Percentiles rank a stretch among this genome's conserved stretches.
Evolutionary conservation across 2,113 vertebrate species (phyloP).

Genomic region (Mungos mungo): DNA sequence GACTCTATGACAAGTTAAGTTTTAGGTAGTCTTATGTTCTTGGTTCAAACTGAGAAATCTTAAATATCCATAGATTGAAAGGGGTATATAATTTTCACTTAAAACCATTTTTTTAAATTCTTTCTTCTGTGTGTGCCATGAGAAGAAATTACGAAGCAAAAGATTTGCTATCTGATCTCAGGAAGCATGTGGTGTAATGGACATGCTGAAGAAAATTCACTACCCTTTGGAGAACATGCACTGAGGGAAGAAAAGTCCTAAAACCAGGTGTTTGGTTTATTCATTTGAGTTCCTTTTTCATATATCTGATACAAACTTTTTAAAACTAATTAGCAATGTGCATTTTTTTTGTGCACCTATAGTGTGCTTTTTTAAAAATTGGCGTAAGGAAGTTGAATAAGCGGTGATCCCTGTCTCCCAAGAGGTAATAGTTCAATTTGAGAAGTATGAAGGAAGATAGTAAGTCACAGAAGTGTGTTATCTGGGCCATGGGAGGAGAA

Average conservation of each 20-base stretch:
- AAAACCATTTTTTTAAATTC: background rate
- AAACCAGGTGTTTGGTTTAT: background rate
- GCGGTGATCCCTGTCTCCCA: background rate
- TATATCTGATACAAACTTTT: background rate
- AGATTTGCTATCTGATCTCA: background rate
- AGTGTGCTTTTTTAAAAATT: background rate
- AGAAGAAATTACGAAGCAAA: background rate
- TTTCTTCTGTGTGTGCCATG: background rate
- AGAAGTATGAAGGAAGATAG: background rate
- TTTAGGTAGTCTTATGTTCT: background rate
- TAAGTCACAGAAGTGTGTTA: background rate
- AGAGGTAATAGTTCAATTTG: background rate
- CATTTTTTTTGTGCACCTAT: background rate
- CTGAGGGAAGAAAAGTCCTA: background rate
- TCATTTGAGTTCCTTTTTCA: background rate
- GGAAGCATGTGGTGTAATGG: background rate
- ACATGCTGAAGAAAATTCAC: background rate
- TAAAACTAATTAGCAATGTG: background rate
- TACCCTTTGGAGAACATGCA: background rate
- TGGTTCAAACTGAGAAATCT: background rate
- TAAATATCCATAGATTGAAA: background rate
- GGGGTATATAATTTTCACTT: background rate
- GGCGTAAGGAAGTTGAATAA: background rate
- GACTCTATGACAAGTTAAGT: background rate
- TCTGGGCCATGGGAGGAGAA: background rate